Evolutionary conservation across 2,888 invertebrate genomes (phyloP), one percentile per base, ranked within the genome.

Genomic region (Diaperis boleti): DNA sequence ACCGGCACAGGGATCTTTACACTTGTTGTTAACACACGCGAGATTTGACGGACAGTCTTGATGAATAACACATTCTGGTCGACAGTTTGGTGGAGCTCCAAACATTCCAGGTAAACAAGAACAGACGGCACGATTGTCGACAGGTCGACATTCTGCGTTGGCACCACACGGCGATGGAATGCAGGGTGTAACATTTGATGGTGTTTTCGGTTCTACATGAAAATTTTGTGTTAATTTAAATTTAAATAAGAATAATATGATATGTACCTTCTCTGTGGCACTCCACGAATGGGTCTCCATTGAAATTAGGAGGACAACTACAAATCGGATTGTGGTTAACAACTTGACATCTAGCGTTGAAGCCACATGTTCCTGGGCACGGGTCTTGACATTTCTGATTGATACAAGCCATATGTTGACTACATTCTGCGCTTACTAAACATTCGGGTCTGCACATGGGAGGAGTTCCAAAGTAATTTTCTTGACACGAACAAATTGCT

Each of bases 51-150:
- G 90, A 74, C 93, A 93, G 73, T 92, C 92, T 77, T 90, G 88
- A 76, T 92, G 89, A 72, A 92, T 90, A 42, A 89, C 83, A 77
- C 92, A 92, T 78, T 92, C 90, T 0, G 91, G 92, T 49, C 92
- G 85, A 72, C 92, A 92, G 64, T 89, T 85, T 0, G 91, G 92
- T n/a, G 92, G 91, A 0, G 89, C 89, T 2, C 92, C 92, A n/a
- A 90, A 83, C 83, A 90, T 91, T 22, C 89, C 90, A 3, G 86
- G 83, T 61, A 89, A 83, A 73, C 92, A 93, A 0, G 89, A 87
- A 76, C 93, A 93, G 0, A 90, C 87, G 0, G 91, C 88, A 60
- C 89, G 85, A 41, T 84, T 83, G 65, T 89, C 88, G 20, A 85
- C 81, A 1, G 85, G 84, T 17, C 87, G 85, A 71, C 91, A 91